Percentiles rank a stretch among this genome's conserved stretches.
Conservation (phyloP, 2,113 vertebrate species). For the Alexandromys fortis region DNA sequence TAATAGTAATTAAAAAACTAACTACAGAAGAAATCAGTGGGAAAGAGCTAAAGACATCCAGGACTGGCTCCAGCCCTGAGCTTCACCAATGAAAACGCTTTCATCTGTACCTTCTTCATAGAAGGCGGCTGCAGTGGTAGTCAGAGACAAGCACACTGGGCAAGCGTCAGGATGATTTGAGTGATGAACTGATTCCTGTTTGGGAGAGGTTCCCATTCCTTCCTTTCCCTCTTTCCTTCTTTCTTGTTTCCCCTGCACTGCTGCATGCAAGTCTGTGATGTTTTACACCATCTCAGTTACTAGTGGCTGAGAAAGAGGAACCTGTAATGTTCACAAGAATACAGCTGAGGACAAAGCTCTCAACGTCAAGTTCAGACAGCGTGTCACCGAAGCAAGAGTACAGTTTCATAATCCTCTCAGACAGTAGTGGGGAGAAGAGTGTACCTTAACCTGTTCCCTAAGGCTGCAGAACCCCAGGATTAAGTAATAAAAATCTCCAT, state of each 20-base stretch:
- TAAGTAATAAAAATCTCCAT: neutral
- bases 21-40: slow-evolving; percentile 14
- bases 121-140: neutral
- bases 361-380: slow-evolving; percentile 17
- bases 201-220: neutral
- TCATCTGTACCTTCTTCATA: neutral
- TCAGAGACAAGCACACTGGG: neutral
- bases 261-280: neutral
- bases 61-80: neutral
- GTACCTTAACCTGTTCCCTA: neutral
- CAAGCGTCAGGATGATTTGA: neutral
- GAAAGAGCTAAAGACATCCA: neutral
- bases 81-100: neutral
- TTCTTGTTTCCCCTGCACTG: neutral
- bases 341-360: slow-evolving; percentile 5
- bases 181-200: neutral
- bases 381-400: neutral
- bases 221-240: neutral
- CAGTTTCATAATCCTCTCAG: slow-evolving; percentile 15
- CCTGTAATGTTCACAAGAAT: neutral
- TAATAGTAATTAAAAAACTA: neutral
- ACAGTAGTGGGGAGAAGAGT: neutral
- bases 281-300: neutral
- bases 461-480: neutral
- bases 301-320: slow-evolving; percentile 33